These are phyloP conservation scores for Synanthedon myopaeformis DNA, from an alignment of 2,888 invertebrate genomes.

Conservation along the genomic window DNA sequence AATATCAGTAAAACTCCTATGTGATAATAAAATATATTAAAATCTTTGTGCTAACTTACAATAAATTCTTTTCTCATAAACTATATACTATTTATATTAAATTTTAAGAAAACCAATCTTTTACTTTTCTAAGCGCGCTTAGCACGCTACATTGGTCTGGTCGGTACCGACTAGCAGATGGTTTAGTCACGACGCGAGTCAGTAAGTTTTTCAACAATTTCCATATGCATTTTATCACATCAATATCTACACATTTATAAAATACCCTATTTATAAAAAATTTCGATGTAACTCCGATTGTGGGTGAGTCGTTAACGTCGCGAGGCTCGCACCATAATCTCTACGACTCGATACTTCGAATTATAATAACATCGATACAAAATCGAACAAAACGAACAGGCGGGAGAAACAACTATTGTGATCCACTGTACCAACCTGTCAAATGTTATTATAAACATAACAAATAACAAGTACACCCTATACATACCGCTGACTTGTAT, in stretches of 20 bases:
- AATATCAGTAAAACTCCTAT: conserved; percentile 67
- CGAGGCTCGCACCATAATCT: conserved; percentile 24
- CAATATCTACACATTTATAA: conserved; percentile 11
- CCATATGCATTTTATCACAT: conserved; percentile 29
- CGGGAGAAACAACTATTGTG: neutral
- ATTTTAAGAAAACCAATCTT: conserved; percentile 48
- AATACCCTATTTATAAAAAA: conserved; percentile 5
- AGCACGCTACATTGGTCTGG: conserved; percentile 62
- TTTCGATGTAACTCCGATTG: conserved; percentile 11
- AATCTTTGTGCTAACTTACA: conserved; percentile 71
- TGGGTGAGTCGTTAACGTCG: conserved; percentile 40
- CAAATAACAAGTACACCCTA: too few species aligned
- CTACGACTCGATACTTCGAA: neutral
- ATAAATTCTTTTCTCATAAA: conserved; percentile 67
- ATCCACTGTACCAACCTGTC: neutral
- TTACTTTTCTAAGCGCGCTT: conserved; percentile 55
- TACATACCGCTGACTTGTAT: too few species aligned
- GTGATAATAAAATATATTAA: conserved; percentile 70
- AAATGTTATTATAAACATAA: too few species aligned
- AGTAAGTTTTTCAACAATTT: conserved; percentile 22
- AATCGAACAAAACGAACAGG: neutral
- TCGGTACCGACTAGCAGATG: conserved; percentile 2
- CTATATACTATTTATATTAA: conserved; percentile 54
- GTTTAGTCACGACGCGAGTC: conserved; percentile 25
- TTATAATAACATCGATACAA: neutral